Conservation (phyloP, 2,113 vertebrate genomes). For the Dasyurus viverrinus region DNA sequence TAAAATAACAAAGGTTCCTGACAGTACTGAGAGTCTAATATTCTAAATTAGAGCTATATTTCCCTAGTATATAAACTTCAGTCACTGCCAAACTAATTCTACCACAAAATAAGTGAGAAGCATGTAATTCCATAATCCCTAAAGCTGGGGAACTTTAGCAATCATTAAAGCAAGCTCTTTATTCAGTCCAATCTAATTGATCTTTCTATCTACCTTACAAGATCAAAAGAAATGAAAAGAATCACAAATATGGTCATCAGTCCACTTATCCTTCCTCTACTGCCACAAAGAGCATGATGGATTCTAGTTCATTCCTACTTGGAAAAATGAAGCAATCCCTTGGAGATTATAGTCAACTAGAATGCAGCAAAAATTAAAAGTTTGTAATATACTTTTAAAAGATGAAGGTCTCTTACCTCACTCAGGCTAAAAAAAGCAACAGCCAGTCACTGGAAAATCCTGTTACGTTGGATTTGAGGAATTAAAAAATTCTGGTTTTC, state of each 20-base stretch:
- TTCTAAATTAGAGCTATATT: background rate
- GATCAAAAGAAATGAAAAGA: background rate
- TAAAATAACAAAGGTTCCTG: background rate
- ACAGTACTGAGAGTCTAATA: background rate
- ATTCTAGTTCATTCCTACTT: background rate
- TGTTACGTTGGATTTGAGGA: background rate
- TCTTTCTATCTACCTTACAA: background rate
- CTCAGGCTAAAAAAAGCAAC: background rate
- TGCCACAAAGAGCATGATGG: background rate
- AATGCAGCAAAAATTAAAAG: background rate
- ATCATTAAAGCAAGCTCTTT: background rate
- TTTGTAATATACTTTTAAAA: background rate
- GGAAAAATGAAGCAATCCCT: background rate
- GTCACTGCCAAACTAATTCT: background rate
- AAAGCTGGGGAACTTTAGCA: background rate
- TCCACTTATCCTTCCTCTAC: background rate
- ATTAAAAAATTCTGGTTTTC: background rate
- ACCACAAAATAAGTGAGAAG: background rate
- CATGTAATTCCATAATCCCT: background rate
- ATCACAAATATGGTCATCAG: background rate
- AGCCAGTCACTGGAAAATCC: background rate
- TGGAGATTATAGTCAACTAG: background rate
- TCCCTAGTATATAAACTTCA: background rate
- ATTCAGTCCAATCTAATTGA: background rate
- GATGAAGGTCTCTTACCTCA: background rate